Base-by-base conservation (phyloP, 2,797 vertebrate species). In the Hapalemur alaotrensis region DNA sequence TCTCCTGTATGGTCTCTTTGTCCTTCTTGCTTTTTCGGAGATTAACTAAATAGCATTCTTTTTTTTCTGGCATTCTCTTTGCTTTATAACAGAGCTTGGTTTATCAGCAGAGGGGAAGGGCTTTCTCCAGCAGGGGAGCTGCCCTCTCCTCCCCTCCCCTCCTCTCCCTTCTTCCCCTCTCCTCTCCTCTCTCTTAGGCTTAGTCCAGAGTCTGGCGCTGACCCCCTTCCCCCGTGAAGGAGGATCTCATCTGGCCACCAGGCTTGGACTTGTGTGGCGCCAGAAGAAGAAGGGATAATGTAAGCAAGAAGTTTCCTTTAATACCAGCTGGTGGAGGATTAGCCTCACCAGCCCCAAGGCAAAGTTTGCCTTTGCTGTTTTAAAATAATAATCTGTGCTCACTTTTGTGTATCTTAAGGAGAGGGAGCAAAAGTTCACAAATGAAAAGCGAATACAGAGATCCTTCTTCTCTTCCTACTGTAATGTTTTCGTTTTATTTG, bases 401-500 rank as follows among this genome's bases (percentile, higher is more conserved):
- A 38, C 79, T 82, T 93, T 79, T 94, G 30, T 87, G 23, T 46
- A 50, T 76, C 11, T 95, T 79, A 87, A 97, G 81, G 38, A 59
- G 35, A 41, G 25, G 15, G 30, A 38, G 10, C 17, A 57, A 18
- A 14, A 48, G 54, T 87, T 54, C 10, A 87, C 38, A 93, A 80
- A 78, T 15, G 23, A 43, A 94, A 82, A 94, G 20, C 70, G 43
- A 92, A 52, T 14, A 22, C 15, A 50, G 54, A 91, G 54, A 88
- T 38, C 76, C n/a, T 87, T 83, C 80, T 80, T 79, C 63, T 82
- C 50, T 82, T 92, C 35, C 57, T 88, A 32, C 15, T 50, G 57
- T 48, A 59, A 57, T 80, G 48, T 81, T 96, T 61, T 67, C 61
- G 69, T 81, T 84, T 79, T 91, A 28, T 85, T 50, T 89, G 5